Conservation (phyloP, 2,888 invertebrate species). For the Lycophotia porphyrea region DNA sequence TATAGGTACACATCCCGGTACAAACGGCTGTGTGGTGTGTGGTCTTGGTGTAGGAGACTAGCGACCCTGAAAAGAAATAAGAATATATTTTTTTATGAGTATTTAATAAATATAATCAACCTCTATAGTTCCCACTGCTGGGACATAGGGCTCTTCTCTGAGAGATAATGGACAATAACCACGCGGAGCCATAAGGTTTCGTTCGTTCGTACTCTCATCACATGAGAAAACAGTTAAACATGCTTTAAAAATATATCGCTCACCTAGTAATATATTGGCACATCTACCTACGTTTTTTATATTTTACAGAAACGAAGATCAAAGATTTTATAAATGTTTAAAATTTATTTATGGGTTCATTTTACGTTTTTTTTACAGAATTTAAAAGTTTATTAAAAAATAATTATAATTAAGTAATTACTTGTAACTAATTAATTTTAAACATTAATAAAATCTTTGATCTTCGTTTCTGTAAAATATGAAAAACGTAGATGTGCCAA, state of each 20-base stretch:
- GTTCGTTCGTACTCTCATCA: not conserved
- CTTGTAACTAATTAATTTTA: no score
- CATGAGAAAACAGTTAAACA: not conserved
- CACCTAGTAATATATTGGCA: no score
- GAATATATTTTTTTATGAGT: not conserved
- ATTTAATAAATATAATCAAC: not conserved
- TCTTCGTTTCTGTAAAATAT: no score
- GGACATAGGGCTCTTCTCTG: not conserved
- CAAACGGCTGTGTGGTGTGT: slow-evolving; percentile 67
- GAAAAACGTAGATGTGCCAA: no score
- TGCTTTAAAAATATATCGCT: not conserved
- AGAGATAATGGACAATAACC: not conserved
- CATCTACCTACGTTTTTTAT: no score
- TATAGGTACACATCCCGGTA: slow-evolving; percentile 72
- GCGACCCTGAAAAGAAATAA: slow-evolving; percentile 58
- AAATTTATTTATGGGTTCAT: no score
- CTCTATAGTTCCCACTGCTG: not conserved
- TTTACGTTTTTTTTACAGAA: no score
- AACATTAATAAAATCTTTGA: no score
- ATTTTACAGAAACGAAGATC: no score
- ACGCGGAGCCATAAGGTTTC: not conserved
- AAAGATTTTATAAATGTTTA: no score
- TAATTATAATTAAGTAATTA: no score
- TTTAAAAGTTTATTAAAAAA: no score
- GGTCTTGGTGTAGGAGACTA: slow-evolving; percentile 44